Percentiles rank a stretch among this genome's conserved stretches.
These are phyloP conservation scores for Diuraphis noxia DNA, from an alignment of 1,140 invertebrate genomes.

Conservation along the genomic window DNA sequence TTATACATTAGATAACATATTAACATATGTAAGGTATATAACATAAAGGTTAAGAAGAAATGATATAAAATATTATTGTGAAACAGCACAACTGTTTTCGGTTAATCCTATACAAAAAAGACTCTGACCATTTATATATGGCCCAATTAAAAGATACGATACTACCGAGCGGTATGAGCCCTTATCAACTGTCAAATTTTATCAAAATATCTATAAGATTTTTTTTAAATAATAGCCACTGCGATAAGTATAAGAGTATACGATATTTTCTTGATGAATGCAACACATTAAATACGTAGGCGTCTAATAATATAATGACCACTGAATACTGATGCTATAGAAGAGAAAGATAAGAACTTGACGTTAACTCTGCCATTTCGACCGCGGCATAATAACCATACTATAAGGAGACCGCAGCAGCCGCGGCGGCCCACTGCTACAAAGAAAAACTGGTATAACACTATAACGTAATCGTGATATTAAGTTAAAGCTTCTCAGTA, in stretches of 20 bases:
- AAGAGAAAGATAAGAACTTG: slow-evolving; percentile 35
- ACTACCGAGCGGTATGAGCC: not conserved
- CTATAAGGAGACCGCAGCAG: not conserved
- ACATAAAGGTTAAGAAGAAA: not conserved
- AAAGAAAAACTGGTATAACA: slow-evolving; percentile 1
- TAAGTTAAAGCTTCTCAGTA: not conserved
- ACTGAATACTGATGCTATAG: not conserved
- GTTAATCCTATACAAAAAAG: not conserved
- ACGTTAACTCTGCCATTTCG: not conserved
- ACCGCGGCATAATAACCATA: not conserved
- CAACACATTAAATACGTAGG: not conserved
- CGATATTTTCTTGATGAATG: not conserved
- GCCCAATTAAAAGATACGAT: not conserved
- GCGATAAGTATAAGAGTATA: not conserved
- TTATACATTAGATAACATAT: not conserved
- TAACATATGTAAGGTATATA: not conserved
- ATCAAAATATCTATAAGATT: not conserved
- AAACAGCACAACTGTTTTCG: not conserved
- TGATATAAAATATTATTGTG: not conserved
- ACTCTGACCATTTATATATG: not conserved
- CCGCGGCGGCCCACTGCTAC: too few relatives aligned
- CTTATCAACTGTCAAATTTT: slow-evolving; percentile 8
- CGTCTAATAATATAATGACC: slow-evolving; percentile 22
- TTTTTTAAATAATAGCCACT: not conserved
- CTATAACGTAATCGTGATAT: not conserved